Conservation (phyloP, 2,113 vertebrate species). For the Chinchilla lanigera region DNA sequence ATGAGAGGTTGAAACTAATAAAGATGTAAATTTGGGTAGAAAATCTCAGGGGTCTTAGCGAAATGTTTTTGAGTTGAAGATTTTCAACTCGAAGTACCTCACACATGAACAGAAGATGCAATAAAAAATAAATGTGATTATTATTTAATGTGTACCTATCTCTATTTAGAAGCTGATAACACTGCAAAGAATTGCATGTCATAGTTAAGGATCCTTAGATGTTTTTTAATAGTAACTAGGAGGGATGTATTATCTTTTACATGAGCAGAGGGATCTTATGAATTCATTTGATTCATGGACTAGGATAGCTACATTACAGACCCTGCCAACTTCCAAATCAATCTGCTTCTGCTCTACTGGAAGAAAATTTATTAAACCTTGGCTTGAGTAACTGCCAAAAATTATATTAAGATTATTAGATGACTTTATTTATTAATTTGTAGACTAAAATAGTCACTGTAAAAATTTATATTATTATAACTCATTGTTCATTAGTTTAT, state of each 20-base stretch:
- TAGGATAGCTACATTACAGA: neutral
- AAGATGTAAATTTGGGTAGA: neutral
- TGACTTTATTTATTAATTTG: neutral
- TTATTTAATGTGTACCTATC: neutral
- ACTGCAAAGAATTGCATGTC: neutral
- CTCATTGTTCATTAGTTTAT: neutral
- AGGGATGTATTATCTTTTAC: neutral
- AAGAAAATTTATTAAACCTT: neutral
- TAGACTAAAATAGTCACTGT: neutral
- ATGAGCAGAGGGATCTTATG: neutral
- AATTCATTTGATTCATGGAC: neutral
- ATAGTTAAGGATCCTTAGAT: neutral
- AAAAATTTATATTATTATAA: constrained; percentile 21
- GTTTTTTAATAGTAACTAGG: neutral
- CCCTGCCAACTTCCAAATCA: neutral
- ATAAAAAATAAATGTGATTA: constrained; percentile 5
- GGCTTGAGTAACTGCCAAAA: constrained; percentile 6
- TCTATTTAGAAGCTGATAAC: neutral
- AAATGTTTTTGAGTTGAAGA: constrained; percentile 32
- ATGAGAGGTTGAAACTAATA: neutral
- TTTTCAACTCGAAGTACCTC: neutral
- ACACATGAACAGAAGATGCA: neutral
- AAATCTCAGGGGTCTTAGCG: neutral
- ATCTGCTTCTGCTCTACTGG: neutral
- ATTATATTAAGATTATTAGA: constrained; percentile 4